A percentile compares a stretch with the other conserved stretches of the same genome.
Conservation (phyloP, 1,140 invertebrate genomes). For the Pogonomyrmex californicus region DNA sequence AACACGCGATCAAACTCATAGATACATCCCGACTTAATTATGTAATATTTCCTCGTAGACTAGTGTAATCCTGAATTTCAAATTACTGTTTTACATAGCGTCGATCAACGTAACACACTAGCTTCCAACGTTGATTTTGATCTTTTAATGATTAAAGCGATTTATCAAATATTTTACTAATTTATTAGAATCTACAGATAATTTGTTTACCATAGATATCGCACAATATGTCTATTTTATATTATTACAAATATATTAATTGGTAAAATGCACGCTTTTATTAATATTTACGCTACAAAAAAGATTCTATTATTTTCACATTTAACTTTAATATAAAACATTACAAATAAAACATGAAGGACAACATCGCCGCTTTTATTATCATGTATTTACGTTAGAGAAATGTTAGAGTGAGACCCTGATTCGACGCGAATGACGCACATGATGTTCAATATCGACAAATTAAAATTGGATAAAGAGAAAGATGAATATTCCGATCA, state of each 20-base stretch:
- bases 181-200: background rate
- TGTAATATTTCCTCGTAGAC: conserved; percentile 22
- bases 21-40: conserved; percentile 48
- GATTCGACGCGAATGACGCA: conserved; percentile 10
- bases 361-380: background rate
- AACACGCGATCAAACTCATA: conserved; percentile 36
- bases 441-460: background rate
- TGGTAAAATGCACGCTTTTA: background rate
- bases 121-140: conserved; percentile 2
- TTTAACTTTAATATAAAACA: background rate
- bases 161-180: background rate
- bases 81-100: conserved; percentile 25
- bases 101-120: conserved; percentile 2
- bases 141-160: conserved; percentile 23
- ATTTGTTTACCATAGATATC: conserved; percentile 1
- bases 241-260: background rate
- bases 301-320: background rate
- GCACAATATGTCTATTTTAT: background rate
- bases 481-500: conserved; percentile 22
- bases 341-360: background rate
- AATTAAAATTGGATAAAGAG: conserved; percentile 23
- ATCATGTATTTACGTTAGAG: background rate
- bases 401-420: background rate
- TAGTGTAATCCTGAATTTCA: conserved; percentile 49
- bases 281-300: background rate